A percentile compares a stretch with the other conserved stretches of the same genome.
Conservation (phyloP, 2,888 invertebrate species). For the Adela reaumurella region DNA sequence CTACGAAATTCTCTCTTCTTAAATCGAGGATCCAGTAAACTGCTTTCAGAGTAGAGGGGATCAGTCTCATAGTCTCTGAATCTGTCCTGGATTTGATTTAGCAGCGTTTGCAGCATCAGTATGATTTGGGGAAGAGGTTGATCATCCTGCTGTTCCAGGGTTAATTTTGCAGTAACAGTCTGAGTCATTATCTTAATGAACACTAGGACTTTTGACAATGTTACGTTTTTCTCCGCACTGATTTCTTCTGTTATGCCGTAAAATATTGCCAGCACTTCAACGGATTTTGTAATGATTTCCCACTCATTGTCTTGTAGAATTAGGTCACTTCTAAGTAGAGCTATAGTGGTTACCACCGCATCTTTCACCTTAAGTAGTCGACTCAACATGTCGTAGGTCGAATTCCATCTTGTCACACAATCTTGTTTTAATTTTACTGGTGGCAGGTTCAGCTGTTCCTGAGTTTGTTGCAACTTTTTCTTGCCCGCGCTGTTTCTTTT, state of each 20-base stretch:
- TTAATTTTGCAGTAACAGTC: too few relatives aligned
- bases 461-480: slow-evolving; percentile 7
- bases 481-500: slow-evolving; percentile 10
- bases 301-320: slow-evolving; percentile 10
- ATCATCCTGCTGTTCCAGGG: too few relatives aligned
- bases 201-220: too few relatives aligned
- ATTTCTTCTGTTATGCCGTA: slow-evolving; percentile 13
- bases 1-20: too few relatives aligned
- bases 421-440: slow-evolving; percentile 8
- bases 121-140: too few relatives aligned
- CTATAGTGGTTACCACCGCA: slow-evolving; percentile 4
- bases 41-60: too few relatives aligned
- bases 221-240: neutral
- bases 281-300: slow-evolving; percentile 6
- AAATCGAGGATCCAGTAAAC: too few relatives aligned
- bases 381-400: slow-evolving; percentile 5
- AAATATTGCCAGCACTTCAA: slow-evolving; percentile 10
- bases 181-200: too few relatives aligned
- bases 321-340: slow-evolving; percentile 8
- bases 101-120: too few relatives aligned
- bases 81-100: too few relatives aligned
- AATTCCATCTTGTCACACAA: slow-evolving; percentile 4
- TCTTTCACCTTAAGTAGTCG: slow-evolving; percentile 2
- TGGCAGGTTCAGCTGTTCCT: slow-evolving; percentile 8
- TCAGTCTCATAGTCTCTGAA: too few relatives aligned